These are phyloP conservation scores for Megamerina dolium DNA, from an alignment of 2,888 invertebrate species.

Conservation along the genomic window DNA sequence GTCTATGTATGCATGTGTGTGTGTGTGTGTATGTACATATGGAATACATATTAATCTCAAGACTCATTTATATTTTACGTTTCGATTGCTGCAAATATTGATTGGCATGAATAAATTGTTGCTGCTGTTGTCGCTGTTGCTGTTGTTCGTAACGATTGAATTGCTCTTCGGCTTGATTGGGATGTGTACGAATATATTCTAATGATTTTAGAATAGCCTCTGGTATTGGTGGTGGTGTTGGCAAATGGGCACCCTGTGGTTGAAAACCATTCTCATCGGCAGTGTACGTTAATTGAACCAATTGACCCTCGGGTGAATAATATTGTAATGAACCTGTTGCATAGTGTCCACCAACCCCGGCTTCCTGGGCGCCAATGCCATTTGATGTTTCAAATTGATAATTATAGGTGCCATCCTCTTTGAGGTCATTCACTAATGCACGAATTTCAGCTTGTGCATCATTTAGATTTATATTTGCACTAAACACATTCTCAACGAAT, in stretches of 20 bases:
- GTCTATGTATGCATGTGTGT: neutral
- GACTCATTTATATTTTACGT: too few species aligned
- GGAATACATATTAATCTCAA: too few species aligned
- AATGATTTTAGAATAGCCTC: slow-evolving; percentile 31
- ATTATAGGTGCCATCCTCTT: slow-evolving; percentile 48
- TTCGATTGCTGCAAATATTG: too few species aligned
- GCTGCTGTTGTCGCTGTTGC: neutral
- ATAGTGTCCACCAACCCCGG: slow-evolving; percentile 52
- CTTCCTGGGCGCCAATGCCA: slow-evolving; percentile 53
- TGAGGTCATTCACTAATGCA: slow-evolving; percentile 47
- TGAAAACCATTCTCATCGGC: too few species aligned
- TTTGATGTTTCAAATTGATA: slow-evolving; percentile 52
- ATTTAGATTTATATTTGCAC: too few species aligned
- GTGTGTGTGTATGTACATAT: neutral
- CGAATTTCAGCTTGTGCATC: slow-evolving; percentile 38
- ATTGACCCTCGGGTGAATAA: slow-evolving; percentile 38
- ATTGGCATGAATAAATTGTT: too few species aligned
- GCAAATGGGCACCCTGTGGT: too few species aligned
- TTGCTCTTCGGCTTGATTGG: slow-evolving; percentile 38
- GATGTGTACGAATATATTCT: slow-evolving; percentile 33
- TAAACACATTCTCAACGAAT: too few species aligned
- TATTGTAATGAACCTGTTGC: slow-evolving; percentile 38
- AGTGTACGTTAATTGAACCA: slow-evolving; percentile 29
- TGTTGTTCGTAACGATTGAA: neutral
- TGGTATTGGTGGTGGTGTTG: slow-evolving; percentile 43